These are phyloP conservation scores for Toxotes jaculatrix DNA, from an alignment of 2,113 vertebrate genomes.

Conservation along the genomic window DNA sequence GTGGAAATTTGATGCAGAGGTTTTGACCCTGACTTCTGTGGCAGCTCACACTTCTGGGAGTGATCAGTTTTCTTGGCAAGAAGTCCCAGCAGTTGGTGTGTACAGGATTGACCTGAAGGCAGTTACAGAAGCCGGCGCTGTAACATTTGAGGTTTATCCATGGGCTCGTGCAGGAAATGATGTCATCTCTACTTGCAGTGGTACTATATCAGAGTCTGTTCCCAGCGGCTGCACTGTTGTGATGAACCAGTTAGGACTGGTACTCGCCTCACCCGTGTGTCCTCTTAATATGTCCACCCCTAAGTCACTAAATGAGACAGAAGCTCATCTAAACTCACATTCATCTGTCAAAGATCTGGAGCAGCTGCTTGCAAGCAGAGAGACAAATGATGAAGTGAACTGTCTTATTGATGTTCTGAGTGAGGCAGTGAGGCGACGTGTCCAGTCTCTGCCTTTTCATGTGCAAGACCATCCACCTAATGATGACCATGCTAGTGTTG, in stretches of 20 bases:
- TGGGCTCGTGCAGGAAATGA: conserved; percentile 80
- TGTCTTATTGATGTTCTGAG: conserved; percentile 86
- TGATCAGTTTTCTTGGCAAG: conserved; percentile 82
- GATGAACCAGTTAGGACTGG: conserved; percentile 77
- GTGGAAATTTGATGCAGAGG: conserved; percentile 84
- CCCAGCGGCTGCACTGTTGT: conserved; percentile 72
- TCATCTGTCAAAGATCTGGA: conserved; percentile 78
- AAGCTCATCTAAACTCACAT: not conserved
- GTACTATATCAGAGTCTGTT: conserved; percentile 66
- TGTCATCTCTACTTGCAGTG: conserved; percentile 28
- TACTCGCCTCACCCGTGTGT: conserved; percentile 82
- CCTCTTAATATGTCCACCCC: conserved; percentile 86
- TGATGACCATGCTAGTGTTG: conserved; percentile 79
- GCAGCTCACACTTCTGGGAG: conserved; percentile 54
- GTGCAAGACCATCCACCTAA: not conserved
- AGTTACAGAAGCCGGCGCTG: conserved; percentile 51
- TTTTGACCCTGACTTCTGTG: conserved; percentile 88
- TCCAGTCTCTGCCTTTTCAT: conserved; percentile 80
- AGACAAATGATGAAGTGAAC: conserved; percentile 73
- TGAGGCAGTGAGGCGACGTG: conserved; percentile 86
- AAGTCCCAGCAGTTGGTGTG: conserved; percentile 92
- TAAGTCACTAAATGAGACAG: conserved; percentile 17
- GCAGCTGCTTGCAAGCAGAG: conserved; percentile 75
- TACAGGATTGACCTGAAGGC: conserved; percentile 89
- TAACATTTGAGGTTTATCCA: conserved; percentile 86